These are phyloP conservation scores for Apodemus agrarius DNA, from an alignment of 2,797 vertebrate species.

Conservation along the genomic window DNA sequence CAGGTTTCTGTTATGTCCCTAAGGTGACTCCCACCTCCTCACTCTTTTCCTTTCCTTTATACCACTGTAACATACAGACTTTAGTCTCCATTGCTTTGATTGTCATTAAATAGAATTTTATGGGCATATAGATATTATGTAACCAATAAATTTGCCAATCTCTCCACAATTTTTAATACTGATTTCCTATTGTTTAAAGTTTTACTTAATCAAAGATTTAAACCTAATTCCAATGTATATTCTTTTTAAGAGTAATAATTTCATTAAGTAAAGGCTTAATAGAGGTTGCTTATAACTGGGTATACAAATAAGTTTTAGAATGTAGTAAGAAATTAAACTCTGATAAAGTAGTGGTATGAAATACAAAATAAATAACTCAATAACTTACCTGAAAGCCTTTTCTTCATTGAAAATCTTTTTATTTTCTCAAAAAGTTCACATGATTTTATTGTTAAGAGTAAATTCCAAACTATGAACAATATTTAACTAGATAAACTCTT, in stretches of 20 bases:
- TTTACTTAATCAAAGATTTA: not conserved
- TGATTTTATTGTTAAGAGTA: not conserved
- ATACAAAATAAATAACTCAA: not conserved
- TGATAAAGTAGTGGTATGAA: not conserved
- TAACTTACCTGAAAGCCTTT: not conserved
- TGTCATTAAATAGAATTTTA: conserved; percentile 1
- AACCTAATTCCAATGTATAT: not conserved
- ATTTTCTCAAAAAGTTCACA: not conserved
- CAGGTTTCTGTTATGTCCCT: not conserved
- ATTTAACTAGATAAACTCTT: not conserved
- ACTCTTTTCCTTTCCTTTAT: not conserved
- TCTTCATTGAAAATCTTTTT: not conserved
- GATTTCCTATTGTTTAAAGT: not conserved
- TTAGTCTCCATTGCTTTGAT: not conserved
- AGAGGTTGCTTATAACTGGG: not conserved
- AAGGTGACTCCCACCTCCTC: not conserved
- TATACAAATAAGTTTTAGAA: not conserved
- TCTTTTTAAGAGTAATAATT: not conserved
- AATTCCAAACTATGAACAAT: not conserved
- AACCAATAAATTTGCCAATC: not conserved
- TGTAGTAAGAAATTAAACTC: not conserved
- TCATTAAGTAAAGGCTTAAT: not conserved
- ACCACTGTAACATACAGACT: not conserved
- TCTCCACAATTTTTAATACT: not conserved
- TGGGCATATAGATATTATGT: not conserved